Evolutionary conservation across 2,113 vertebrate species (phyloP).

Genomic region (Xenopus borealis): DNA sequence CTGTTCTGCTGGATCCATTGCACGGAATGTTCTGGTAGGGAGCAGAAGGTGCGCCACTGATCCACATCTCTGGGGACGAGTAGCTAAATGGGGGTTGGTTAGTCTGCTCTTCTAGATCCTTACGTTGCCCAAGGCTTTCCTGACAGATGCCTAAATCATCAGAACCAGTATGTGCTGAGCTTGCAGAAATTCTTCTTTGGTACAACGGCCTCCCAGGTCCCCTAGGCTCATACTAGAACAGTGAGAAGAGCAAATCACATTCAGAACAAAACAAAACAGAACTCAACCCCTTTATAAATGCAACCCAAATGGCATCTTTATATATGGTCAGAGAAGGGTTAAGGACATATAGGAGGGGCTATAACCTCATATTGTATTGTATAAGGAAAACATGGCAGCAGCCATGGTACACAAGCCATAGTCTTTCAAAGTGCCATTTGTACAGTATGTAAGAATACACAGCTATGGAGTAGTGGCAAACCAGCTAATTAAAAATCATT

Average conservation of each 20-base stretch:
- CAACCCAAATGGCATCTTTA: too few species aligned
- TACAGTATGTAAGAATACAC: too few species aligned
- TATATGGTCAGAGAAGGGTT: too few species aligned
- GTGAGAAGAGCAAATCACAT: not conserved
- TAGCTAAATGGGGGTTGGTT: constrained; percentile 77
- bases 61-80: constrained; percentile 87
- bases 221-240: constrained; percentile 91
- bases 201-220: constrained; percentile 97
- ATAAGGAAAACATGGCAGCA: too few species aligned
- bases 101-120: constrained; percentile 84
- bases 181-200: constrained; percentile 96
- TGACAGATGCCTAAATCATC: constrained; percentile 76
- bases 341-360: too few species aligned
- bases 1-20: constrained; percentile 85
- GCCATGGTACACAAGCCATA: too few species aligned
- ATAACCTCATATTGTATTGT: too few species aligned
- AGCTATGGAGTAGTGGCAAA: too few species aligned
- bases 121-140: constrained; percentile 72
- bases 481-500: too few species aligned
- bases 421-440: too few species aligned
- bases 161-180: constrained; percentile 80
- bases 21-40: constrained; percentile 96
- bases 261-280: too few species aligned
- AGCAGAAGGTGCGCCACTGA: constrained; percentile 76
- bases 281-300: too few species aligned